Evolutionary conservation across 2,888 invertebrate species (phyloP), one percentile per base, ranked within the genome.

Genomic region (Melieria omissa): DNA sequence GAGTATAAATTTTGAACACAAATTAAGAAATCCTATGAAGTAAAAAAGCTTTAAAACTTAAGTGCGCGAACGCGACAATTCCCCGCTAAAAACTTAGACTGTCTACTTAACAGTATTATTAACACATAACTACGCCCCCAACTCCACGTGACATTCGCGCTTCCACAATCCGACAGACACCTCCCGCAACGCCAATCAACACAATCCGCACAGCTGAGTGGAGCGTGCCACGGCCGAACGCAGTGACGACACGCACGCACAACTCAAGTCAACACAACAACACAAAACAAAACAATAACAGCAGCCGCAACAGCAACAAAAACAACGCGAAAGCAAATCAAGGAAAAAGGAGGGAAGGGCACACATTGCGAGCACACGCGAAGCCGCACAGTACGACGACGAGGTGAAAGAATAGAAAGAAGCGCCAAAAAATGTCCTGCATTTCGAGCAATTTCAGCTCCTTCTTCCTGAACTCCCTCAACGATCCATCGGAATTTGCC

Each of bases 361-460:
- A 71, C 45, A 45, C 29, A 60, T 41, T 14, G 47, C n/a, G 47
- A 10, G 16, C 42, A 52, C 6, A 65, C 29, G 29, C 29, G 29
- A 29, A 29, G 29, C 29, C 29, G 29, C 29, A 3, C 29, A 29
- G 29, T 29, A 29, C 29, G 29, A 29, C 29, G 29, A 29, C 29
- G 29, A 29, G 29, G 29, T 29, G 29, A 29, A 29, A 29, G 29
- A n/a, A n/a, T 46, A 5, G 8, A 58, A 46, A 44, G 60, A n/a
- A 41, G 54, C 16, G 14, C 14, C 1, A 44, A 54, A 85, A 82
- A 78, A 86, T 86, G 86, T 86, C 86, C 82, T 86, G 87, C 81
- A 86, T 86, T 80, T 86, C 86, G 75, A 86, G 84, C 77, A 86
- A 86, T 79, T 86, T 86, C 71, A 86, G 87, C 80, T 86, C 86